Evolutionary conservation across 2,797 vertebrate species (phyloP), one percentile per base, ranked within the genome.

Genomic region (Fundulus diaphanus): DNA sequence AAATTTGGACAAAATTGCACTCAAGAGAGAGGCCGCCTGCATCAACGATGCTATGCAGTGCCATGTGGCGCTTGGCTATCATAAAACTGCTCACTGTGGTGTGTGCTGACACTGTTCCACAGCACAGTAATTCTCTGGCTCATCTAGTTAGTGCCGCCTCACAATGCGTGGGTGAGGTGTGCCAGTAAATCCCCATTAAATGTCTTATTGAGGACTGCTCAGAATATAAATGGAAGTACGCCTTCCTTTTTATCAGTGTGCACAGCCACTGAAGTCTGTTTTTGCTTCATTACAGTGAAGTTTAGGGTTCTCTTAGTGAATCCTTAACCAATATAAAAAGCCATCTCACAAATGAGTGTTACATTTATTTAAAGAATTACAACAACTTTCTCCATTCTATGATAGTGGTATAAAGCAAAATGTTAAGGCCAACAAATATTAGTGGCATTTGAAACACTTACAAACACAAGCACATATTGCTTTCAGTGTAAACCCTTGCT

Each of bases 141-240:
- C 86, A 84, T 92, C 85, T 84, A 87, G 92, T 93, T 91, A 92
- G 88, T 76, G 87, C 78, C 77, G 90, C 89, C 83, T 79, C 76
- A 83, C 82, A 72, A 81, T 49, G 78, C 48, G 79, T 88, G 86
- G 85, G 78, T 77, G 87, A 82, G 80, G 80, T 78, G 81, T 84
- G 80, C 81, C 85, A 85, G 79, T 79, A 78, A 86, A 73, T 81
- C 79, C 74, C 76, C 82, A 83, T 91, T 85, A 83, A 74, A 18
- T 72, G 76, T 87, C 90, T 88, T 90, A 90, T 87, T 49, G 83
- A 76, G 74, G 42, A 61, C 35, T 46, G 71, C 48, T 76, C 73
- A 27, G 73, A 49, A 73, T 69, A 35, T 31, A 73, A 73, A 73
- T 31, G 2, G 0, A 40, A 51, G 69, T 52, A 9, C 35, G 33